Base-by-base conservation (phyloP, 1,140 invertebrate species). In the Zaprionus inermis region DNA sequence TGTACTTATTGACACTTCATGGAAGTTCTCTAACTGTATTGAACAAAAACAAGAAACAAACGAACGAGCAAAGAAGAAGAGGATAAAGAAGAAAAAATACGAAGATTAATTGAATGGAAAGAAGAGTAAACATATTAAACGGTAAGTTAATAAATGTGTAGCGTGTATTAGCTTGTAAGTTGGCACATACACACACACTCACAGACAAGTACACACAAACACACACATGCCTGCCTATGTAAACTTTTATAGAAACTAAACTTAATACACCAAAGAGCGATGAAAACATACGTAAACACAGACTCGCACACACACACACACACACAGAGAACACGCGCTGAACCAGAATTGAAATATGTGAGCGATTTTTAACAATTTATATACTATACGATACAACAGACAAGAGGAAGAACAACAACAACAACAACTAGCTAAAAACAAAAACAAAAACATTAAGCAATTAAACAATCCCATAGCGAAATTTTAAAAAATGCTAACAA, bases 401-500 rank as follows among this genome's bases (percentile, higher is more conserved):
- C 44, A 77, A 41, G 44, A 66, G 5, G 69, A 66, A 38, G 12
- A 41, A 38, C 1, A 38, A 38, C 12, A 65, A 65, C n/a, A 77
- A 67, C 30, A 81, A 73, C 41, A 78, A 86, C 76, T 86, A 86
- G 79, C 83, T 79, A 88, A 88, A 75, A 69, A 60, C 24, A 54
- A 72, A 79, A 58, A n/a, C 52, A 79, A 71, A 44, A 52, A 46
- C 34, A 67, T 69, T 75, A 88, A 80, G 84, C 84, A 88, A 88
- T 78, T 89, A 76, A 86, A 88, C 83, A 88, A 88, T 88, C 83
- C 83, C 79, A 80, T 88, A 88, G 84, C 83, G 59, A 88, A 88
- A 88, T 83, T 88, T 89, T 85, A 65, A 82, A 79, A 82, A 79
- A 73, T 54, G 72, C 72, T 76, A 76, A 72, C 22, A 74, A 71